Evolutionary conservation across 2,888 invertebrate species (phyloP), one percentile per base, ranked within the genome.

Genomic region (Acronicta aceris): DNA sequence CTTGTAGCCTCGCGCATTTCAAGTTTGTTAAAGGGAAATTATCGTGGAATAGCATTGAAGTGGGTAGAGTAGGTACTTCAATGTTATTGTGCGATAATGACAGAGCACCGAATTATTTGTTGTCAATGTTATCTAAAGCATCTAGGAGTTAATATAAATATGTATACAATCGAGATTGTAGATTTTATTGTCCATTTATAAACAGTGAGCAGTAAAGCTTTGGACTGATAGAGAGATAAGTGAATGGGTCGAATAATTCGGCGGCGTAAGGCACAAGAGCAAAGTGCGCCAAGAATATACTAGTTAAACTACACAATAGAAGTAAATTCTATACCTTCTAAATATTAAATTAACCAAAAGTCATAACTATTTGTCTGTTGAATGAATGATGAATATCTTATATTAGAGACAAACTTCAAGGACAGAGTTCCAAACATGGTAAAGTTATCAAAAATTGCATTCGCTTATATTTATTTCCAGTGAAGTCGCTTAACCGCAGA

Each of bases 151-250:
- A 79, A 78, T 79, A 76, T 74, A 67, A 71, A 76, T 72, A 66
- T 74, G 76, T 79, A 79, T 80, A 83, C 81, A 82, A 88, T 86
- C 84, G 76, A 79, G 82, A 84, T 84, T 81, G 79, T 78, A 73
- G 81, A 84, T 84, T 89, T 86, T 86, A 86, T 82, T 83, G 85
- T 79, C 76, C 81, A 76, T 86, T 84, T 87, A 81, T 79, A 82
- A 84, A 83, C 78, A 79, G 85, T 82, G 78, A 82, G 75, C 59
- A 68, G 70, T 69, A 70, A 71, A 76, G 80, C 73, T 71, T 55
- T 81, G 78, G 77, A 81, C 81, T 77, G 81, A 84, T 84, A 71
- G 56, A 41, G 61, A 77, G 82, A 84, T 85, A 86, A 86, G 82
- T 81, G 83, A 87, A 82, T 71, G 84, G 80, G 70, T 66, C 65